Percentiles rank a stretch among this genome's conserved stretches.
Evolutionary conservation across 2,888 invertebrate genomes (phyloP).

Genomic region (Synergus itoensis): DNA sequence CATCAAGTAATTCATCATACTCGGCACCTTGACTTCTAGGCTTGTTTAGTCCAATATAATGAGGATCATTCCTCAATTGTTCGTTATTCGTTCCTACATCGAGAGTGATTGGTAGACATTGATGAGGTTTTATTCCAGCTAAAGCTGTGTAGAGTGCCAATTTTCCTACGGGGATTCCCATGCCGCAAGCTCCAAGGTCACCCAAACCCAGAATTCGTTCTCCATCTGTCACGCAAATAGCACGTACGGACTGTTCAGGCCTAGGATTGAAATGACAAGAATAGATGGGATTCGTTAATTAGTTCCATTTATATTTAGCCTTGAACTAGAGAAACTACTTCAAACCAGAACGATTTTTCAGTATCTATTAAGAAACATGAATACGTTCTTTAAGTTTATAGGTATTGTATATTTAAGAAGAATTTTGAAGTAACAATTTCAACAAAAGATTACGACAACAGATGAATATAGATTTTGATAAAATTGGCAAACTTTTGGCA

Average conservation of each 20-base stretch:
- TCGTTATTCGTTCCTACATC: slow-evolving; percentile 98
- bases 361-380: too few species aligned
- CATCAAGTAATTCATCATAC: slow-evolving; percentile 96
- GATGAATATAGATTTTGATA: neutral
- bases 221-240: slow-evolving; percentile 97
- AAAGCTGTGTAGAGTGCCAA: slow-evolving; percentile 96
- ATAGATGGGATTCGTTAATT: neutral
- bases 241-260: slow-evolving; percentile 92
- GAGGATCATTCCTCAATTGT: slow-evolving; percentile 92
- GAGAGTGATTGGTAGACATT: slow-evolving; percentile 94
- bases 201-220: slow-evolving; percentile 98
- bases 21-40: slow-evolving; percentile 89
- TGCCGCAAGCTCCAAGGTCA: slow-evolving; percentile 97
- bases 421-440: neutral
- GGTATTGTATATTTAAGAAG: too few species aligned
- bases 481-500: neutral
- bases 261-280: slow-evolving; percentile 75
- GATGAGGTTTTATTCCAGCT: slow-evolving; percentile 97
- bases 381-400: too few species aligned
- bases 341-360: neutral
- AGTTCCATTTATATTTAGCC: neutral
- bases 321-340: neutral
- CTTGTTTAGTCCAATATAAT: slow-evolving; percentile 95
- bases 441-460: too few species aligned
- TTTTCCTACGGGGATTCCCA: slow-evolving; percentile 99